A percentile compares a stretch with the other conserved stretches of the same genome.
Conservation (phyloP, 1,140 invertebrate genomes). For the Nephila pilipes region DNA sequence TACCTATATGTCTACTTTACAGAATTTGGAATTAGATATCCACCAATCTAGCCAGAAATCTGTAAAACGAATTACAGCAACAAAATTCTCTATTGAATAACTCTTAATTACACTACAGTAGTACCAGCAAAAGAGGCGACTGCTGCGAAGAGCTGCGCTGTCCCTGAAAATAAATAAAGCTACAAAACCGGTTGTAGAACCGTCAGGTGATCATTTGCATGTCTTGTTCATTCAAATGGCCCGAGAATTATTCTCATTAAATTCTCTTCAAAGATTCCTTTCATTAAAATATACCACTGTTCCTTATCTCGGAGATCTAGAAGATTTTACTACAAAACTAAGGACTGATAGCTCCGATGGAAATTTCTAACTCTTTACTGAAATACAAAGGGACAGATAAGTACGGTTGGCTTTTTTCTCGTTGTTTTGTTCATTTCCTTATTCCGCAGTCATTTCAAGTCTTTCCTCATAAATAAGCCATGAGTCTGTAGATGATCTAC, state of each 20-base stretch:
- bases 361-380: background rate
- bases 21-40: background rate
- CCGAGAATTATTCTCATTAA: background rate
- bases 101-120: background rate
- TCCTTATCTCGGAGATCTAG: background rate
- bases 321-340: background rate
- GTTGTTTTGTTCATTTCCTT: no score
- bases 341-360: background rate
- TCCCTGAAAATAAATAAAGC: constrained; percentile 8
- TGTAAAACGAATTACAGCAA: background rate
- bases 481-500: no score
- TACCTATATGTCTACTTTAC: background rate
- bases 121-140: background rate
- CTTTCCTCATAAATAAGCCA: no score
- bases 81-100: background rate
- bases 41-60: no score
- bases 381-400: background rate
- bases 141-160: background rate
- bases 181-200: background rate
- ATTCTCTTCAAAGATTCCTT: background rate
- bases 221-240: background rate
- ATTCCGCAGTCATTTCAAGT: no score
- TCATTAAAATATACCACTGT: background rate
- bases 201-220: background rate
- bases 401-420: no score